Evolutionary conservation across 2,113 vertebrate genomes (phyloP).

Genomic region (Seriola aureovittata): DNA sequence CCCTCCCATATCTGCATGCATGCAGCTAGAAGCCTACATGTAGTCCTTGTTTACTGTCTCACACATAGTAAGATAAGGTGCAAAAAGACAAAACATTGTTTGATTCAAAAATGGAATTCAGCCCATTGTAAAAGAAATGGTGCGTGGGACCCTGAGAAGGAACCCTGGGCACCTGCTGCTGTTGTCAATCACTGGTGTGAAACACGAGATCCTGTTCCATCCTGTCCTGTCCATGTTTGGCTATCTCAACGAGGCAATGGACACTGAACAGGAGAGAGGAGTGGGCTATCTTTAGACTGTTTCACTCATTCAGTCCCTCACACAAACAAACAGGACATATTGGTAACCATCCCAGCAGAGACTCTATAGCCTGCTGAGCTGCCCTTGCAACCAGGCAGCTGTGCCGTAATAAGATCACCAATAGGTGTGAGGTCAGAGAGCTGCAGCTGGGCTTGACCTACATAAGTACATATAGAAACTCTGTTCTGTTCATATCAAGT

Average conservation of each 20-base stretch:
- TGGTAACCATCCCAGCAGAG: constrained; percentile 5
- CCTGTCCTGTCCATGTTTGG: constrained; percentile 84
- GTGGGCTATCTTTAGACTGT: constrained; percentile 84
- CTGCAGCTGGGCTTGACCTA: constrained; percentile 1
- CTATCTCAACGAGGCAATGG: constrained; percentile 66
- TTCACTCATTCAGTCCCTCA: constrained; percentile 45
- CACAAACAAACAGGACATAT: constrained; percentile 55
- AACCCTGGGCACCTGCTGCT: constrained; percentile 75
- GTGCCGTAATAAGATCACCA: constrained; percentile 33
- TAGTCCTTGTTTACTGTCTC: background rate
- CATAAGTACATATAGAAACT: constrained; percentile 3
- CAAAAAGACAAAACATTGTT: background rate
- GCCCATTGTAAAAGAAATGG: constrained; percentile 23
- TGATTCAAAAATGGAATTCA: constrained; percentile 14
- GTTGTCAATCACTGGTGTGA: constrained; percentile 74
- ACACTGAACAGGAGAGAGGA: constrained; percentile 37
- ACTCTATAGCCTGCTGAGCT: constrained; percentile 28
- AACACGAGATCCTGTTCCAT: constrained; percentile 60
- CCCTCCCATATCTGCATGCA: background rate
- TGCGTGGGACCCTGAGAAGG: constrained; percentile 31
- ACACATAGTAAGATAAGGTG: background rate
- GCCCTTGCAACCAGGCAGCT: constrained; percentile 53
- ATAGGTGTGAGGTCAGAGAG: constrained; percentile 4
- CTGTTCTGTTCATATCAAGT: background rate
- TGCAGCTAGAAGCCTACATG: background rate